Conservation (phyloP, 2,797 vertebrate species). For the Streptopelia turtur region DNA sequence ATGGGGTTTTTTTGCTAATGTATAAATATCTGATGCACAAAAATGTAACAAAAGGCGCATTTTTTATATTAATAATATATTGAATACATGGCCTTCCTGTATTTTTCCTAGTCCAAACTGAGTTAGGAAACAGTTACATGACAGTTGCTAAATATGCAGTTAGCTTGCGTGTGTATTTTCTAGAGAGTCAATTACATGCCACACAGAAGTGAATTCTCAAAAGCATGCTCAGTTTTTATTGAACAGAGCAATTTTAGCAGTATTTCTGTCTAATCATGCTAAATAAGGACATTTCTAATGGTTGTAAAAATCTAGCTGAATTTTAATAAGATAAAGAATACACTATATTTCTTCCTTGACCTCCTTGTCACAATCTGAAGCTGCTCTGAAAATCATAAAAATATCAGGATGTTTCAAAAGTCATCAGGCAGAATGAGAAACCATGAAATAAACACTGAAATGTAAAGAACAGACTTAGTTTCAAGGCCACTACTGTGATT, state of each 20-base stretch:
- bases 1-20: accelerated
- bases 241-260: not conserved
- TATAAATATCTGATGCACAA: not conserved
- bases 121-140: not conserved
- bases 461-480: not conserved
- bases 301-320: not conserved
- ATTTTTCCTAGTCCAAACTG: not conserved
- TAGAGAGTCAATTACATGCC: not conserved
- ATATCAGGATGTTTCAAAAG: not conserved
- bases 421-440: not conserved
- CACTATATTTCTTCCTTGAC: not conserved
- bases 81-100: not conserved
- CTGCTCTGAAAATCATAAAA: not conserved
- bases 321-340: not conserved
- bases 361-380: not conserved
- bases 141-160: not conserved
- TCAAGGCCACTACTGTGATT: not conserved
- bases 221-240: not conserved
- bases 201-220: not conserved
- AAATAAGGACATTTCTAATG: not conserved
- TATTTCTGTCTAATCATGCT: not conserved
- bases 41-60: not conserved
- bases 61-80: not conserved
- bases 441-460: not conserved
- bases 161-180: not conserved